Base-by-base conservation (phyloP, 2,113 vertebrate species). In the Daubentonia madagascariensis region DNA sequence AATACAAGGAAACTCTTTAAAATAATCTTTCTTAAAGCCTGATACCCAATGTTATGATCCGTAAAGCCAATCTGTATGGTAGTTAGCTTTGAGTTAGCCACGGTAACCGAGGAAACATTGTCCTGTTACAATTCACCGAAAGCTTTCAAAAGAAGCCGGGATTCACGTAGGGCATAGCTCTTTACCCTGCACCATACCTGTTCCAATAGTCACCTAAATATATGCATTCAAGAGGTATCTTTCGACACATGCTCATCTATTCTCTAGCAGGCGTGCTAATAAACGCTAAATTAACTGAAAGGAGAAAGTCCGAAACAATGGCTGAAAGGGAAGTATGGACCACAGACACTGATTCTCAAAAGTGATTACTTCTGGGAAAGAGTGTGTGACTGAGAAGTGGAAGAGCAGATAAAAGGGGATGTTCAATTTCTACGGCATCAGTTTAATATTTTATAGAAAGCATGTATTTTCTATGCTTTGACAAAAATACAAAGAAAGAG, bases 51-150 rank as follows among this genome's bases (percentile, higher is more conserved):
- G 92, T 89, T 95, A 92, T 11, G 72, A 97, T 97, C 92, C 94
- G 16, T 79, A 73, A 92, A 96, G 50, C 85, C 93, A 95, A 96
- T 95, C 73, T 96, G 96, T 88, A 88, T 91, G 40, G 94, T 89
- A 95, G 85, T 91, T 43, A 86, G 86, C 70, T 93, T 88, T 85
- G 72, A 94, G 59, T 92, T 95, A 95, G 92, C 89, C 97, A 85
- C 95, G 80, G 84, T 92, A 95, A 94, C 95, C 85, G 85, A 48
- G 70, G 45, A 96, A 92, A 95, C 72, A 94, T 28, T 90, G 86
- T 79, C 68, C 86, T 96, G 68, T 84, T 93, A 65, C 50, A 97
- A 96, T 97, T 96, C 96, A 98, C 20, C 88, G 73, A 97, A 91
- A 75, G 5, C 6, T 97, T 83, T 96, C 63, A 35, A 85, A 97